phyloP scores from a whole-genome alignment of 2,888 invertebrate species.

The Microdon myrmicae region DNA sequence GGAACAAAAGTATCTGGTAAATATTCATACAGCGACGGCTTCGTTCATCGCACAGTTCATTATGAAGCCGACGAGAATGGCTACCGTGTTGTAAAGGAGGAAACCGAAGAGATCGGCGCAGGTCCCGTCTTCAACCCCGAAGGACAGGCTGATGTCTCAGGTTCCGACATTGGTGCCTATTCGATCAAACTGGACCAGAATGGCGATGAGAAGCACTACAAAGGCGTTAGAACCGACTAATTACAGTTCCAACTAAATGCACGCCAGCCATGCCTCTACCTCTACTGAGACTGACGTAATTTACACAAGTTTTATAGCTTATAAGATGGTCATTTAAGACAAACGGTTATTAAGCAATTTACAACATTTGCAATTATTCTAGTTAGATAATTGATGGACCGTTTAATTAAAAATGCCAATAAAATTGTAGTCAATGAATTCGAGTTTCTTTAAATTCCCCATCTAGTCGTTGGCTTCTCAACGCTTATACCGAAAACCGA shows the following conservation, averaged over 20 bases:
- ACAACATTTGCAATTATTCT: too few species aligned
- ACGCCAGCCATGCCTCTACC: background rate
- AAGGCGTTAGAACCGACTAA: slow-evolving; percentile 55
- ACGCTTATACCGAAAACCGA: too few species aligned
- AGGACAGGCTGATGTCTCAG: slow-evolving; percentile 67
- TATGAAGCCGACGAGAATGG: slow-evolving; percentile 74
- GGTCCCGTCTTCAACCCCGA: slow-evolving; percentile 68
- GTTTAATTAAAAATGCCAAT: too few species aligned
- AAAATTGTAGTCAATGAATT: too few species aligned
- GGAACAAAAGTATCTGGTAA: slow-evolving; percentile 65
- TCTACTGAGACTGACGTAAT: too few species aligned
- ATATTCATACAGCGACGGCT: slow-evolving; percentile 74
- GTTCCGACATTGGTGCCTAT: slow-evolving; percentile 67
- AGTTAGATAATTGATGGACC: too few species aligned
- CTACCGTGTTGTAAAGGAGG: slow-evolving; percentile 70
- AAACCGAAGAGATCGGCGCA: slow-evolving; percentile 67
- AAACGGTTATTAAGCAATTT: too few species aligned
- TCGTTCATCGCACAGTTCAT: slow-evolving; percentile 69
- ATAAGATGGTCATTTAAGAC: too few species aligned
- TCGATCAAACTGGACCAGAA: slow-evolving; percentile 65
- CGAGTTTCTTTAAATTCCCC: too few species aligned
- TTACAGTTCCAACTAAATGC: background rate
- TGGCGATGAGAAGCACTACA: slow-evolving; percentile 63
- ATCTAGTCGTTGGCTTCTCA: too few species aligned
- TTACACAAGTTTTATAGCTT: too few species aligned